Base-by-base conservation (phyloP, 2,113 vertebrate genomes). In the Sinocyclocheilus maitianheensis region DNA sequence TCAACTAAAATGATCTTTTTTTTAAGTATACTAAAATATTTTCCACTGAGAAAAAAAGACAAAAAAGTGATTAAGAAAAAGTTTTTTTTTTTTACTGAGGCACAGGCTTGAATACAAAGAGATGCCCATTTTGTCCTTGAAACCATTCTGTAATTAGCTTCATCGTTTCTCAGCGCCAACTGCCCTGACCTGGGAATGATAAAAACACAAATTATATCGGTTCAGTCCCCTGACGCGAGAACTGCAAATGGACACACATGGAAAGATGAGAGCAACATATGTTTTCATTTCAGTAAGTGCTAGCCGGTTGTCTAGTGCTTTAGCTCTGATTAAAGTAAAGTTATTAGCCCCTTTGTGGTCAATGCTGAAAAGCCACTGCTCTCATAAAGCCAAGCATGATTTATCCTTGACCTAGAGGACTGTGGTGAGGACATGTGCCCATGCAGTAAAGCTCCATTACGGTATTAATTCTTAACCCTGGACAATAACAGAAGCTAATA, bases 401-500 rank as follows among this genome's bases (percentile, higher is more conserved):
- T 82, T 81, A 63, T 46, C 77, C 40, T 12, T 81, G 79, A 46
- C 85, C 79, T 43, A 26, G 22, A 81, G 58, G 67, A 53, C 40
- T 37, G 58, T 65, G 34, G 40, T 51, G 84, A 71, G 84, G 77
- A 65, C 51, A 78, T 48, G 11, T 67, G 24, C 58, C 81, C 86
- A 30, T 30, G 30, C 30, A 58, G 89, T 92, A 92, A 93, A 91
- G 92, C 90, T 89, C 91, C 90, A 93, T 93, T 91, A 94, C 86
- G 90, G 92, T 90, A 91, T 92, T 63, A 89, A 92, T 76, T 72
- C 83, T 89, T 13, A 83, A 83, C 51, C 80, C 89, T 40, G 51
- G 62, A 81, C 79, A 34, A 26, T 46, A 16, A 24, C 69, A 34
- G 20, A 76, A 53, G 60, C 67, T 62, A n/a, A 55, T 85, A 85